Evolutionary conservation across 2,797 vertebrate genomes (phyloP), one percentile per base, ranked within the genome.

Genomic region (Orientallactaga sibirica): DNA sequence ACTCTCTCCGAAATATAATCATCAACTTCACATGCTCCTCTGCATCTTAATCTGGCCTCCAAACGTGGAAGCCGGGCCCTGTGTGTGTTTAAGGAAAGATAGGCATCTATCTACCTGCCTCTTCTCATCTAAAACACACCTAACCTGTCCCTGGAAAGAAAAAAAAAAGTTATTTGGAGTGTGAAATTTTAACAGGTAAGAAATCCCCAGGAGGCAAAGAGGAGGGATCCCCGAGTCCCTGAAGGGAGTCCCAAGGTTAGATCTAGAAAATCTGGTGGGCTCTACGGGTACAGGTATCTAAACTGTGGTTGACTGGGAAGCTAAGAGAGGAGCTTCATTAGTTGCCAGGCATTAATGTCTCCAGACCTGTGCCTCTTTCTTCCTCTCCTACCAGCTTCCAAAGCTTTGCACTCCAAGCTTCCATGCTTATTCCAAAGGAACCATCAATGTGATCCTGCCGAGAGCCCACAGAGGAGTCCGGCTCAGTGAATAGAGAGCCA

Each of bases 11-110:
- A 98, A 98, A 98, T 98, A 98, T 98, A 98, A 98, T 98, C 98
- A 99, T 99, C 98, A 98, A 98, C 98, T 98, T 98, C 97, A 98
- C 97, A 98, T 97, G 98, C 98, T 98, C 97, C 97, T 98, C 97
- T 98, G 98, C 98, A 99, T 99, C 98, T 99, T 98, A 99, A 99
- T 99, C 98, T 97, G 96, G 97, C 95, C 98, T 98, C 94, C 97
- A 96, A 98, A 98, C 97, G 98, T 96, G 0, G 94, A 98, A 98
- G 96, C 97, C 97, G 97, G 97, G 97, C 97, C 98, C 97, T 96
- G 91, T 97, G 97, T 97, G 96, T 98, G 94, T 97, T 98, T 97
- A 98, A 98, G 97, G 98, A 98, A 97, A 97, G 98, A 97, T 96
- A 98, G 98, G 97, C 96, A 98, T 98, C 97, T 97, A 97, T 97